These are phyloP conservation scores for Ceratosolen fusciceps DNA, from an alignment of 1,140 invertebrate species.

Conservation along the genomic window DNA sequence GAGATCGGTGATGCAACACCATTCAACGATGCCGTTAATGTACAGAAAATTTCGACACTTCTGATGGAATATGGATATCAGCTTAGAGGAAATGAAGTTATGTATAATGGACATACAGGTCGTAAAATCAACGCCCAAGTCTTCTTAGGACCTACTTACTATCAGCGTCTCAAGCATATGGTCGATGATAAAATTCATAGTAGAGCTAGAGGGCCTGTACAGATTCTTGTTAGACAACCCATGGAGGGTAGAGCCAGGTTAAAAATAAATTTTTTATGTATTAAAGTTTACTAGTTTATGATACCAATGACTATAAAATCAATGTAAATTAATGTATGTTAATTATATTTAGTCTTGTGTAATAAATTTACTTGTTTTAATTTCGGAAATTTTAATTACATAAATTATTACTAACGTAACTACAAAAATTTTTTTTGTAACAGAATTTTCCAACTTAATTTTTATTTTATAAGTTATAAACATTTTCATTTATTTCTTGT, in stretches of 20 bases:
- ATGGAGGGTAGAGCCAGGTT: constrained; percentile 59
- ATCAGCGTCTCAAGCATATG: constrained; percentile 60
- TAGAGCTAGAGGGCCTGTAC: constrained; percentile 57
- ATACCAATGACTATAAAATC: no score
- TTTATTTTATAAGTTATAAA: no score
- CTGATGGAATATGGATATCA: constrained; percentile 60
- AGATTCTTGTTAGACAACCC: constrained; percentile 58
- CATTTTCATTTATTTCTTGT: no score
- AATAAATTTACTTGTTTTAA: no score
- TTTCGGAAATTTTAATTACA: no score
- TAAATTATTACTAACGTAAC: no score
- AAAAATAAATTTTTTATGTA: constrained; percentile 11
- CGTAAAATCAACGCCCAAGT: constrained; percentile 60
- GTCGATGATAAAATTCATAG: constrained; percentile 61
- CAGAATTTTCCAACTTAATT: no score
- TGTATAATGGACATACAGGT: constrained; percentile 60
- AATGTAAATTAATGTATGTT: no score
- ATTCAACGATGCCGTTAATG: constrained; percentile 59
- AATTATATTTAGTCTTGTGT: no score
- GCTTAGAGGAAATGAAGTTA: constrained; percentile 58
- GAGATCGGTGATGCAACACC: constrained; percentile 61
- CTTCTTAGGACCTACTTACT: constrained; percentile 59
- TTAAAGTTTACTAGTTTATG: no score
- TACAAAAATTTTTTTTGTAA: no score
- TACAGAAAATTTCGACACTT: constrained; percentile 59